Evolutionary conservation across 2,113 vertebrate species (phyloP), one percentile per base, ranked within the genome.

Genomic region (Phyllostomus hastatus): DNA sequence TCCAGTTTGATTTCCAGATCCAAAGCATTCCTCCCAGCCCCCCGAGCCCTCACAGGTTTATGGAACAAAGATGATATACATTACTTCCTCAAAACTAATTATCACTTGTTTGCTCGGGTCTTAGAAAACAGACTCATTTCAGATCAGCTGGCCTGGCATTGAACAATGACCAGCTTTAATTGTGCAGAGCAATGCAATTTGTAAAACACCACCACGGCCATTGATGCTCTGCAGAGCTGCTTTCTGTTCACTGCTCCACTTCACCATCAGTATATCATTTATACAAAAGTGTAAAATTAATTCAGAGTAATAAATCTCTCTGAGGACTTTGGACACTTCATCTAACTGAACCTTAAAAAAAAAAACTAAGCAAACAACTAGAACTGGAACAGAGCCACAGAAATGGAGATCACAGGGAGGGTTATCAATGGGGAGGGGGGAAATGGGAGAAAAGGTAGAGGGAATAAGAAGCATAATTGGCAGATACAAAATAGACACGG

Each of bases 91-190:
- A 72, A 64, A 88, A 95, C n/a, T 28, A 24, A 82, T 90, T 57
- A 90, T 46, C 33, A 54, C 41, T 38, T 94, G 20, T 93, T 90
- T 8, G 91, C 57, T 82, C 54, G 48, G 64, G 11, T 80, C 33
- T 94, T 52, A 67, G 93, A 91, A 95, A 97, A 54, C 10, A 90
- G 67, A 82, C 90, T 66, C 73, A 78, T 90, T 97, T 93, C 76
- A 73, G 31, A 57, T 94, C 52, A 50, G 14, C 80, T 93, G 87
- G 12, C 46, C 19, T 81, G 75, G 70, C 78, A 41, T 67, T 97
- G 85, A 95, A 95, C 81, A 94, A 85, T 92, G 38, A 54, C 69
- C 16, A 91, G 1, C 94, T 91, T 97, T 94, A 95, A 85, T 87
- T 96, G 78, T 88, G 67, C 59, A 91, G 35, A 94, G 61, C 64